phyloP scores from a whole-genome alignment of 1,140 invertebrate species.

The Dendroctonus ponderosae region DNA sequence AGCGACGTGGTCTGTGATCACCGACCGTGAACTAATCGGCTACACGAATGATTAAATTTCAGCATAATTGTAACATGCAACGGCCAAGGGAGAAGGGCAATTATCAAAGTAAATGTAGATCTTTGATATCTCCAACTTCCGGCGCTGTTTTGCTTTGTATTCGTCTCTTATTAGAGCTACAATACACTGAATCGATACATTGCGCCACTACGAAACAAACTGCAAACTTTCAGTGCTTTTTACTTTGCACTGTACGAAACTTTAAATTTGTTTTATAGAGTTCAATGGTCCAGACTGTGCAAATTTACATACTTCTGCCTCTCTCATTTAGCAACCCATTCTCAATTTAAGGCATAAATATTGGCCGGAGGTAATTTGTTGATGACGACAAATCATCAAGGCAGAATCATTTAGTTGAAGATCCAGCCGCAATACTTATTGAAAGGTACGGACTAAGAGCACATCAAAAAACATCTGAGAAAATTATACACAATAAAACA shows the following conservation, averaged over 20 bases:
- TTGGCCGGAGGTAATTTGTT: too few relatives aligned
- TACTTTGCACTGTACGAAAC: too few relatives aligned
- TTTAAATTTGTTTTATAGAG: too few relatives aligned
- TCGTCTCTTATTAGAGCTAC: constrained; percentile 16
- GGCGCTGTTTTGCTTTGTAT: constrained; percentile 21
- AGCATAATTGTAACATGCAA: constrained; percentile 51
- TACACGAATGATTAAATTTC: constrained; percentile 53
- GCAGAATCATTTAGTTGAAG: too few relatives aligned
- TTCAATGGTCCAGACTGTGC: too few relatives aligned
- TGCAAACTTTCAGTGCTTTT: too few relatives aligned
- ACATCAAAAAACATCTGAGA: not conserved
- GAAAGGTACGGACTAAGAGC: not conserved
- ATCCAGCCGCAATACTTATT: not conserved
- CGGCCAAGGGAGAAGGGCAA: constrained; percentile 42
- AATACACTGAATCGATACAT: too few relatives aligned
- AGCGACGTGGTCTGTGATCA: constrained; percentile 50
- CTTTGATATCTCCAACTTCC: constrained; percentile 38
- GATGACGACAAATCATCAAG: too few relatives aligned
- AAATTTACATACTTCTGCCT: too few relatives aligned
- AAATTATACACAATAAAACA: constrained; percentile 35
- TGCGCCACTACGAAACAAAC: too few relatives aligned
- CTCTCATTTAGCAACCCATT: too few relatives aligned
- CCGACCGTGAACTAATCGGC: constrained; percentile 49
- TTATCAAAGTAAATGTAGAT: constrained; percentile 42
- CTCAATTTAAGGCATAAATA: too few relatives aligned